phyloP scores from a whole-genome alignment of 2,888 invertebrate species.

The Mycalesis mineus region DNA sequence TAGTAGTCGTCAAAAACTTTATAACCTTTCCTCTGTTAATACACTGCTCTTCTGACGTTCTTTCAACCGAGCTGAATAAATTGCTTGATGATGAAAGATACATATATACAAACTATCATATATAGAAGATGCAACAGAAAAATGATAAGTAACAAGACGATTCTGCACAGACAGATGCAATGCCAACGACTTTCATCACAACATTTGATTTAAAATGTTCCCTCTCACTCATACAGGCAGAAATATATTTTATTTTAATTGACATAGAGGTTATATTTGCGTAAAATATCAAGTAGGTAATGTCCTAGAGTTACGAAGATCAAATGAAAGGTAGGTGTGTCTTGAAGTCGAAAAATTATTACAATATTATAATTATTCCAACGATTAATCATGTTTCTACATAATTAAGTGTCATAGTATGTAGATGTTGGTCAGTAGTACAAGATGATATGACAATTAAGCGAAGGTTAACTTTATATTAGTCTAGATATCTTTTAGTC shows the following conservation, averaged over 20 bases:
- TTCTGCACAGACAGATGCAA: neutral
- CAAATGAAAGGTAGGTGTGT: constrained; percentile 1
- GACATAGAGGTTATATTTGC: neutral
- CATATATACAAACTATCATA: too few relatives aligned
- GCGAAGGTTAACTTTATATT: too few relatives aligned
- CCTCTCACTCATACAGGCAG: neutral
- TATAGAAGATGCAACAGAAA: too few relatives aligned
- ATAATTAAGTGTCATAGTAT: neutral
- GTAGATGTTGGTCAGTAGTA: neutral
- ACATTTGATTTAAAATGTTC: neutral
- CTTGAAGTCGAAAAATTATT: neutral
- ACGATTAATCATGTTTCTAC: neutral
- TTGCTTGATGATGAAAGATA: too few relatives aligned
- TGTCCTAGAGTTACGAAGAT: neutral
- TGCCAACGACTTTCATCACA: neutral
- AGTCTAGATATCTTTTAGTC: too few relatives aligned
- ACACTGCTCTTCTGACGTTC: too few relatives aligned
- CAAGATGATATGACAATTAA: neutral
- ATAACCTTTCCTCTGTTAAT: too few relatives aligned
- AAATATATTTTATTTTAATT: neutral
- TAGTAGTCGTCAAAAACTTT: too few relatives aligned
- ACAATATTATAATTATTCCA: constrained; percentile 4
- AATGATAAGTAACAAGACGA: neutral
- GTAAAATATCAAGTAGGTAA: neutral
- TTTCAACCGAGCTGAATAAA: too few relatives aligned